Base-by-base conservation (phyloP, 2,113 vertebrate genomes). In the Mesoclemmys tuberculata region DNA sequence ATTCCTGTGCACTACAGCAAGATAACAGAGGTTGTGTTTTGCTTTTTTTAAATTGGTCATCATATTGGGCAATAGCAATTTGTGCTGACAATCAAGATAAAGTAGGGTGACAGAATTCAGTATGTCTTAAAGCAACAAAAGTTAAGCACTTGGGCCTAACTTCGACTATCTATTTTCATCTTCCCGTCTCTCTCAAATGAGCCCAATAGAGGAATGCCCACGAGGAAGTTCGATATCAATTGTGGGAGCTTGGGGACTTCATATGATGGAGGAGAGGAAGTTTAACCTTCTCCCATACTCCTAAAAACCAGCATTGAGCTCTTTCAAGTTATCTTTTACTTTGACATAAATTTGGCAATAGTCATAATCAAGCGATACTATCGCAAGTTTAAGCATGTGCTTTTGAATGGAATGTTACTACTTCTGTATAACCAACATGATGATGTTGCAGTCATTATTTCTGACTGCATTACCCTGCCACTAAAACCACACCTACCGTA, bases 401-500 rank as follows among this genome's bases (percentile, higher is more conserved):
- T 82, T 3, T 51, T 58, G 58, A 93, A 75, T 46, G 22, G 27
- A 64, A 74, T 93, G 95, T 89, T 89, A 87, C 49, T 68, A 85
- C 31, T 55, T 92, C 52, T 85, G 82, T 75, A 77, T 85, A 84
- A 75, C 12, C 56, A 93, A 80, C 35, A 91, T 84, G 87, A 85
- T 92, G 85, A 96, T 80, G 22, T 82, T 94, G 29, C 79, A 75
- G 48, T 74, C 29, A n/a, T 85, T 51, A 90, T 21, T 52, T 80
- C 71, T 83, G 54, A 31, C 26, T 90, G 9, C 54, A 18, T 86
- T 89, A 64, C 46, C 82, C 64, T 80, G 79, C 55, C 52, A 75
- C 88, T 94, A 91, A 93, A 95, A 93, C 84, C 89, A 94, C 88
- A 95, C 91, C 94, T 93, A 89, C 94, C 80, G 80, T 74, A 78